phyloP scores from a whole-genome alignment of 2,888 invertebrate genomes.

The Dasypolia templi region DNA sequence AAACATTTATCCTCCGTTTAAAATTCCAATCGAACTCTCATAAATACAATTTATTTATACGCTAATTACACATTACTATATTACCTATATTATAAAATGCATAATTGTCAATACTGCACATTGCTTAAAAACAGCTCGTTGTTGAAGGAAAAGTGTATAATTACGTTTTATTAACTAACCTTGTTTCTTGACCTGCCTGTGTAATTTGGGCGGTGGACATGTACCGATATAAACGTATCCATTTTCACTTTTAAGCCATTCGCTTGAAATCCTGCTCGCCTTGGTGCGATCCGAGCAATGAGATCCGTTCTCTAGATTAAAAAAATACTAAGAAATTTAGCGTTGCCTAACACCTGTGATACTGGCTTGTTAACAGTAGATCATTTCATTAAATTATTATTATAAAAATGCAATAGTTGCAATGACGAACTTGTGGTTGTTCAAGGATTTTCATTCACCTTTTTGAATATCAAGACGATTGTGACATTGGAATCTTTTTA shows the following conservation, averaged over 20 bases:
- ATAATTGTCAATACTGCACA: constrained; percentile 38
- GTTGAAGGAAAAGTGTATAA: constrained; percentile 38
- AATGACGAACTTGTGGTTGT: constrained; percentile 19
- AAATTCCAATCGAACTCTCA: constrained; percentile 18
- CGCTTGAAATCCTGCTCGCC: constrained; percentile 56
- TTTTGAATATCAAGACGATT: constrained; percentile 48
- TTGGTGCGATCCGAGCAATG: constrained; percentile 51
- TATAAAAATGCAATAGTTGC: constrained; percentile 44
- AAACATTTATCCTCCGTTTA: neutral
- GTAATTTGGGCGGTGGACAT: constrained; percentile 37
- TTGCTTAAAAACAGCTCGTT: constrained; percentile 26
- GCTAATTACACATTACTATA: constrained; percentile 38
- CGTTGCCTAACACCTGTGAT: constrained; percentile 53
- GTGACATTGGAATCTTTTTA: constrained; percentile 32
- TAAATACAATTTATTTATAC: constrained; percentile 41
- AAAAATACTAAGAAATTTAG: constrained; percentile 42
- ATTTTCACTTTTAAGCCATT: constrained; percentile 57
- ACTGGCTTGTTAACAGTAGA: constrained; percentile 38
- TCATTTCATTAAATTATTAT: constrained; percentile 49
- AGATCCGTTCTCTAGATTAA: constrained; percentile 60
- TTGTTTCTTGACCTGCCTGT: constrained; percentile 49
- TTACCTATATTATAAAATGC: constrained; percentile 27
- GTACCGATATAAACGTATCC: constrained; percentile 13
- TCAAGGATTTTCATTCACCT: constrained; percentile 61
- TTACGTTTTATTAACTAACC: constrained; percentile 44